These are phyloP conservation scores for Cassiopea andromeda DNA, from an alignment of 30 jellyfish, hydroid and myxozoan species.

Conservation along the genomic window DNA sequence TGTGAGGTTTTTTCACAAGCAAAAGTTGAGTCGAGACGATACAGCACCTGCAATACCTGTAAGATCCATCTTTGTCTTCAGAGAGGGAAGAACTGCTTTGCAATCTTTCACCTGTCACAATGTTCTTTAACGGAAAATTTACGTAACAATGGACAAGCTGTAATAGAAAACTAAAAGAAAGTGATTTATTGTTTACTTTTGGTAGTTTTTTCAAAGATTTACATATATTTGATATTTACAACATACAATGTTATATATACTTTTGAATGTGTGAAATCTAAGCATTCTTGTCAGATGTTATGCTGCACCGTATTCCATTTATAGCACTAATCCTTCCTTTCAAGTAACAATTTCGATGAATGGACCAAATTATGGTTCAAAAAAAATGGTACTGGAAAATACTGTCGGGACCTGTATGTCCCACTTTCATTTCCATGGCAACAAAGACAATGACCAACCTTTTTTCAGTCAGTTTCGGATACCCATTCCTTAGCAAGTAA, in stretches of 20 bases:
- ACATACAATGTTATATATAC: no score
- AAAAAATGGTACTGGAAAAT: not conserved
- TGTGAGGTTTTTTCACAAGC: slow-evolving; percentile 64
- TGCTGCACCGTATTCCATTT: not conserved
- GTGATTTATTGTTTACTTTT: no score
- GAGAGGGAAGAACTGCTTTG: slow-evolving; percentile 8
- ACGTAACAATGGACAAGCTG: not conserved
- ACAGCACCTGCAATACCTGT: not conserved
- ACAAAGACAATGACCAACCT: not conserved
- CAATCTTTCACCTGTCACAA: slow-evolving; percentile 5
- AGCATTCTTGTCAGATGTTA: no score
- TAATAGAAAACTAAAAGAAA: not conserved
- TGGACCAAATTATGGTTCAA: not conserved
- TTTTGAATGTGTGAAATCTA: no score
- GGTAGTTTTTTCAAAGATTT: not conserved
- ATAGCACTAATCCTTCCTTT: not conserved
- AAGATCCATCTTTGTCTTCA: not conserved
- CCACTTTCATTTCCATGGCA: not conserved
- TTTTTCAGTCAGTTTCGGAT: not conserved
- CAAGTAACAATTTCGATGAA: not conserved
- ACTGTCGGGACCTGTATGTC: not conserved
- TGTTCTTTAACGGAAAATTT: not conserved
- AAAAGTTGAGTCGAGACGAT: slow-evolving; percentile 2
- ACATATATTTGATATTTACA: no score
- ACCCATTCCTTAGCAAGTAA: not conserved